Evolutionary conservation across 2,797 vertebrate genomes (phyloP).

Genomic region (Onychomys arenicola): DNA sequence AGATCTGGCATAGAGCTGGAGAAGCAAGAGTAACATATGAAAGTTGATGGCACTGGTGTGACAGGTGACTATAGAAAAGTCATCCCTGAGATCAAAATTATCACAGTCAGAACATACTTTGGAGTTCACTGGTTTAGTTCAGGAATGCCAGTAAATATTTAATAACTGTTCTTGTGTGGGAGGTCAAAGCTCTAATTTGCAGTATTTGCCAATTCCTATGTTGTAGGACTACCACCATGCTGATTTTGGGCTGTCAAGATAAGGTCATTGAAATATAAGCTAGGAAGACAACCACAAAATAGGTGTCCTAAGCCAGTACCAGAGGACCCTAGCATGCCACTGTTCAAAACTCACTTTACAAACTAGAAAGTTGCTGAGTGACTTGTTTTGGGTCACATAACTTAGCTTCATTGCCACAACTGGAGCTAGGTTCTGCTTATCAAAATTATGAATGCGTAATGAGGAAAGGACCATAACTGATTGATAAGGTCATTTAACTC

Average conservation of each 20-base stretch:
- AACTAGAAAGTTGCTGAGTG: background rate
- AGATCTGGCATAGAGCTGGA: constrained; percentile 73
- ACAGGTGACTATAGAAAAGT: constrained; percentile 43
- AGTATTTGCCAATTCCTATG: constrained; percentile 40
- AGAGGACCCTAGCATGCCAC: background rate
- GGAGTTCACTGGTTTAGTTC: constrained; percentile 8
- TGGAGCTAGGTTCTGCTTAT: background rate
- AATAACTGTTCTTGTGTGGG: background rate
- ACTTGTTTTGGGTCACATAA: background rate
- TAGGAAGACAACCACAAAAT: background rate
- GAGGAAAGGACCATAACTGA: background rate
- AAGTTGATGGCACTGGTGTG: background rate
- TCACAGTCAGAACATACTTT: constrained; percentile 52
- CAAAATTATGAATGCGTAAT: background rate
- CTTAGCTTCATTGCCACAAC: background rate
- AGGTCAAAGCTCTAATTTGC: background rate
- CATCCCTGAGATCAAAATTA: constrained; percentile 42
- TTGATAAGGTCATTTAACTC: background rate
- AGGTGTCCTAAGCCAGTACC: background rate
- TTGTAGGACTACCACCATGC: background rate
- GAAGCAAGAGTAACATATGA: constrained; percentile 58
- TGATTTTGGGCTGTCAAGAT: background rate
- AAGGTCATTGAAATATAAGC: background rate
- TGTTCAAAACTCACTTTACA: background rate
- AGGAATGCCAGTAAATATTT: constrained; percentile 5